Evolutionary conservation across 2,113 vertebrate genomes (phyloP).

Genomic region (Taurulus bubalis): DNA sequence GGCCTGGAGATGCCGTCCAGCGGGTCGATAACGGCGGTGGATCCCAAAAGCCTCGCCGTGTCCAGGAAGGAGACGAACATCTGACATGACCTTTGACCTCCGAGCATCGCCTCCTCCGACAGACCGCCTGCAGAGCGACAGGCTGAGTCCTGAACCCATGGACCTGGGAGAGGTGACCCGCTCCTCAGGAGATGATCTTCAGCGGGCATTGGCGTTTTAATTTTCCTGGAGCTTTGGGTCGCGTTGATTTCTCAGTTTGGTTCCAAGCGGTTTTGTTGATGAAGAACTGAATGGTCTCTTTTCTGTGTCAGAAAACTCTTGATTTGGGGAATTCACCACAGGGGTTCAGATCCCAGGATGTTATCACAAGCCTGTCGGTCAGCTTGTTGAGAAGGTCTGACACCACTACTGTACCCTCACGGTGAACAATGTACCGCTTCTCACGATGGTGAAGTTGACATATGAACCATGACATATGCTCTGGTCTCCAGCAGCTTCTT

Average conservation of each 20-base stretch:
- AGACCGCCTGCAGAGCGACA: conserved; percentile 31
- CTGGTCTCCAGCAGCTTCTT: background rate
- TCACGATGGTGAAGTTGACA: background rate
- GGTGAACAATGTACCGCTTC: background rate
- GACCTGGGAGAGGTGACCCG: conserved; percentile 21
- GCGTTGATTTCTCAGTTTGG: background rate
- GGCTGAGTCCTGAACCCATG: conserved; percentile 40
- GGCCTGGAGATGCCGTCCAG: background rate
- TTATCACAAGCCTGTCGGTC: conserved; percentile 5
- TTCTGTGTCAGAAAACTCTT: conserved; percentile 15
- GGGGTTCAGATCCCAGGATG: conserved; percentile 17
- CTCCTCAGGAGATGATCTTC: conserved; percentile 60
- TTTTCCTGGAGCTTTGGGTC: conserved; percentile 18
- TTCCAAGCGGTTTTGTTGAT: background rate
- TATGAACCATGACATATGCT: background rate
- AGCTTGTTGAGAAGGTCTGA: background rate
- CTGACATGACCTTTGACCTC: conserved; percentile 61
- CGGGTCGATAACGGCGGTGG: background rate
- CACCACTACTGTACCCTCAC: background rate
- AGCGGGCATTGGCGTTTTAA: background rate
- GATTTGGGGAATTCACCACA: background rate
- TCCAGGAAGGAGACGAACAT: conserved; percentile 17
- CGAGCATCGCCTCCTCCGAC: conserved; percentile 5
- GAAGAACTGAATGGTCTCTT: background rate
- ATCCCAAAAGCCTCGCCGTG: background rate